These are phyloP conservation scores for Formicarius rufipectus DNA, from an alignment of 2,113 vertebrate species.

Conservation along the genomic window DNA sequence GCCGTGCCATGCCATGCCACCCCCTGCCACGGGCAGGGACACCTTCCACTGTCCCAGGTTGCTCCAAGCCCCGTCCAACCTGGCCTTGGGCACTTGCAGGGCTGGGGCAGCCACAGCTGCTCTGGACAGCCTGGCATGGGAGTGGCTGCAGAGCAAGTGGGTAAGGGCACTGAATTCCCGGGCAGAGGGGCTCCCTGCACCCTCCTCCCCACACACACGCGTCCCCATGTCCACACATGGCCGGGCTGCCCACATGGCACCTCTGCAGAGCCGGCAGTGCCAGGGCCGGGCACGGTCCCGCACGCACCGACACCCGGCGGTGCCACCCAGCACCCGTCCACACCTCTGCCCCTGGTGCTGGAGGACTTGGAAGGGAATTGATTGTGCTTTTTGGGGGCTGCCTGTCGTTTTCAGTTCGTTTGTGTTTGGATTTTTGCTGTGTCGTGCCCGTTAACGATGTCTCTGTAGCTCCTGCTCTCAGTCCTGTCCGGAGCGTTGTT, in stretches of 20 bases:
- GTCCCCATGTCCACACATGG: not conserved
- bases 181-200: not conserved
- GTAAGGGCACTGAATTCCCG: accelerated
- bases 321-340: not conserved
- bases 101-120: not conserved
- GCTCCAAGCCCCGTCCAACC: not conserved
- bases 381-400: conserved; percentile 29
- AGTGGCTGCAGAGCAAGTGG: not conserved
- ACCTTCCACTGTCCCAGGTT: accelerated
- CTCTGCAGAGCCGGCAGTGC: not conserved
- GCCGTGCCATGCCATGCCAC: no score
- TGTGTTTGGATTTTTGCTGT: not conserved
- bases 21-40: not conserved
- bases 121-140: accelerated
- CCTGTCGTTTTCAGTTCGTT: conserved; percentile 53
- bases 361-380: conserved; percentile 33
- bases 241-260: conserved; percentile 26
- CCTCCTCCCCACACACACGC: not conserved
- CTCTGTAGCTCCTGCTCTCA: conserved; percentile 39
- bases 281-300: accelerated
- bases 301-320: accelerated
- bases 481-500: conserved; percentile 34
- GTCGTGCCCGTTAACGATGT: conserved; percentile 51
- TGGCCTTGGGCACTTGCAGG: not conserved
- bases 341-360: not conserved